A percentile compares a stretch with the other conserved stretches of the same genome.
These are phyloP conservation scores for Dolomedes plantarius DNA, from an alignment of 2,888 invertebrate genomes.

Conservation along the genomic window DNA sequence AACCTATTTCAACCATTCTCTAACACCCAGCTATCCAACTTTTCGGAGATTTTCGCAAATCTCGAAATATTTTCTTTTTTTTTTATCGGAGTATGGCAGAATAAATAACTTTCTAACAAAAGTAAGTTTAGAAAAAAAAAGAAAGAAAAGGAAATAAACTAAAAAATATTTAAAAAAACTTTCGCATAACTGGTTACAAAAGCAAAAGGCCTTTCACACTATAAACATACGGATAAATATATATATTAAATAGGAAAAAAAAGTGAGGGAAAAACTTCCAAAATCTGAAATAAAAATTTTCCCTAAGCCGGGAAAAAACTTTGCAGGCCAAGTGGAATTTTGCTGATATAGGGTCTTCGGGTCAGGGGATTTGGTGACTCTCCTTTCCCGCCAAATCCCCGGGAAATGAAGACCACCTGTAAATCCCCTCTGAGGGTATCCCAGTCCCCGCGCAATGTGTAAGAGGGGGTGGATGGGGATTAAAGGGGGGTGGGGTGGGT, in stretches of 20 bases:
- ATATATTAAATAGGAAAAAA: slow-evolving; percentile 6
- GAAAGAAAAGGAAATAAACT: background rate
- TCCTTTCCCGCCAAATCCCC: slow-evolving; percentile 66
- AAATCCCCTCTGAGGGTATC: slow-evolving; percentile 72
- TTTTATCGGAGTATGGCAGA: background rate
- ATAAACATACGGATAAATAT: slow-evolving; percentile 18
- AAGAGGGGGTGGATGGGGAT: slow-evolving; percentile 41
- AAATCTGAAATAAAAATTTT: slow-evolving; percentile 15
- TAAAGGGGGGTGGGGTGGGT: slow-evolving; percentile 20
- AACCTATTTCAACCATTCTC: background rate
- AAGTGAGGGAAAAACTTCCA: background rate
- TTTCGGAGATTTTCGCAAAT: slow-evolving; percentile 12
- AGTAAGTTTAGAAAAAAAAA: background rate
- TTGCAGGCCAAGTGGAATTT: slow-evolving; percentile 16
- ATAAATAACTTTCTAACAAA: slow-evolving; percentile 12
- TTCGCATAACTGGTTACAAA: slow-evolving; percentile 66
- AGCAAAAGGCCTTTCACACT: slow-evolving; percentile 8
- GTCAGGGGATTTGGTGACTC: slow-evolving; percentile 57
- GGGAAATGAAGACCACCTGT: slow-evolving; percentile 73
- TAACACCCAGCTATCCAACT: slow-evolving; percentile 12
- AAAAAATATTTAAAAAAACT: slow-evolving; percentile 11
- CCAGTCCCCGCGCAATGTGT: slow-evolving; percentile 71
- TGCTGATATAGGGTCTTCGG: slow-evolving; percentile 60
- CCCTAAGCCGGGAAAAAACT: slow-evolving; percentile 16
- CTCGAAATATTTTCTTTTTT: background rate